phyloP scores from a whole-genome alignment of 1,140 invertebrate species.

The Drosophila pectinifera region DNA sequence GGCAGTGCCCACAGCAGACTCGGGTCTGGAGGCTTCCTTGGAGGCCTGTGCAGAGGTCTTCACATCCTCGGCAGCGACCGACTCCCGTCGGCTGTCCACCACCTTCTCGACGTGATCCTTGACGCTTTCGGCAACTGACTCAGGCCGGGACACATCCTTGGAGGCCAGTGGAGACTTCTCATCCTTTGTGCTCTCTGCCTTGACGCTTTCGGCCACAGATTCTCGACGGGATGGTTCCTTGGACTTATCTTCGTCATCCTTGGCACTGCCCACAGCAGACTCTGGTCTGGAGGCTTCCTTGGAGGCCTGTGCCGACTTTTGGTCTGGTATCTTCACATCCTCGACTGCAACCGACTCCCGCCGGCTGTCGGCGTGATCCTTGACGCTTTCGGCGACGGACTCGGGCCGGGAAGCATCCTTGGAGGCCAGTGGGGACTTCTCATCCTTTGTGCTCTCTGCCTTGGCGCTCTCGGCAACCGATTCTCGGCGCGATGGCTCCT shows the following conservation, averaged over 20 bases:
- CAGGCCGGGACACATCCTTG: too few species aligned
- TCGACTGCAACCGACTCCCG: constrained; percentile 28
- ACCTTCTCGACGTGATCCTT: constrained; percentile 17
- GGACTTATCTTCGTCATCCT: constrained; percentile 42
- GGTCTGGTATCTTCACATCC: neutral
- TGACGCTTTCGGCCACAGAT: too few species aligned
- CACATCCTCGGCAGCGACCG: constrained; percentile 6
- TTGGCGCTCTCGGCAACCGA: constrained; percentile 33
- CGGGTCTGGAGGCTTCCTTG: constrained; percentile 37
- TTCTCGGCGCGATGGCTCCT: constrained; percentile 13
- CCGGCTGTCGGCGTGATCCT: constrained; percentile 19
- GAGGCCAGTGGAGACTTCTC: too few species aligned
- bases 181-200: too few species aligned
- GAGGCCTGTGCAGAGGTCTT: constrained; percentile 1
- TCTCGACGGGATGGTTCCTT: too few species aligned
- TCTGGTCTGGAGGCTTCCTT: constrained; percentile 36
- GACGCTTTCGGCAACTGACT: constrained; percentile 18
- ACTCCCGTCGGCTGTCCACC: constrained; percentile 20
- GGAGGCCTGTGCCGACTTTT: constrained; percentile 9
- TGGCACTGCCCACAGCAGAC: constrained; percentile 38
- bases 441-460: constrained; percentile 21
- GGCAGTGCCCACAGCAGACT: constrained; percentile 33
- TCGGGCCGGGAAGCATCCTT: constrained; percentile 20
- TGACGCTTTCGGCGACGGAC: constrained; percentile 31
- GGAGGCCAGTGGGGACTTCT: constrained; percentile 23